phyloP scores from a whole-genome alignment of 2,797 vertebrate genomes.

The Chiloscyllium punctatum region DNA sequence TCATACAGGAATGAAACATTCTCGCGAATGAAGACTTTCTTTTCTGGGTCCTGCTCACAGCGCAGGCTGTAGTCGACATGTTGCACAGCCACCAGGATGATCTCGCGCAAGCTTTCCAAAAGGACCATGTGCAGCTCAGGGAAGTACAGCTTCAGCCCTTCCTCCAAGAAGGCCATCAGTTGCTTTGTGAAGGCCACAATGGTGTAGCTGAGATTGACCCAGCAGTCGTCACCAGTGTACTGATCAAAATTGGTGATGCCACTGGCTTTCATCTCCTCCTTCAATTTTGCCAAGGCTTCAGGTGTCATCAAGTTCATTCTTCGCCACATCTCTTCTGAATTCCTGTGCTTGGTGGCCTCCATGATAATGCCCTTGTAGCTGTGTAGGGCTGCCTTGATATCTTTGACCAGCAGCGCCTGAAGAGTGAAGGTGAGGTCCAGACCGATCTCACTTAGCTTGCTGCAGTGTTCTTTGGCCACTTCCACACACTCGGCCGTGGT shows the following conservation, averaged over 20 bases:
- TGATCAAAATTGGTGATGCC: slow-evolving; percentile 79
- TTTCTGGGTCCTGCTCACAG: slow-evolving; percentile 91
- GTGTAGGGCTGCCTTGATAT: slow-evolving; percentile 81
- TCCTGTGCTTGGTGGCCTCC: slow-evolving; percentile 93
- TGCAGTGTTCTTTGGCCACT: slow-evolving; percentile 92
- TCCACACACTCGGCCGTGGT: slow-evolving; percentile 92
- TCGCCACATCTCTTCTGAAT: slow-evolving; percentile 98
- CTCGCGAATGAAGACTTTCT: slow-evolving; percentile 85
- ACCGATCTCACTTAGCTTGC: slow-evolving; percentile 87
- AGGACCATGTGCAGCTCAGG: slow-evolving; percentile 96
- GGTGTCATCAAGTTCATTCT: slow-evolving; percentile 98
- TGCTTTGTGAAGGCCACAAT: slow-evolving; percentile 98
- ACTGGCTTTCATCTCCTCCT: slow-evolving; percentile 86
- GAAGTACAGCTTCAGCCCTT: slow-evolving; percentile 90
- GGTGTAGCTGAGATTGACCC: slow-evolving; percentile 97
- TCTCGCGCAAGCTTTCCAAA: slow-evolving; percentile 87
- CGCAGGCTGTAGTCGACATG: slow-evolving; percentile 96
- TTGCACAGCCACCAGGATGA: slow-evolving; percentile 89
- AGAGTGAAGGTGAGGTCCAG: slow-evolving; percentile 93
- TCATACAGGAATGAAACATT: slow-evolving; percentile 93
- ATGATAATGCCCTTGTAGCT: slow-evolving; percentile 96
- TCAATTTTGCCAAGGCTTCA: slow-evolving; percentile 82
- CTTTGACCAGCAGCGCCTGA: slow-evolving; percentile 84
- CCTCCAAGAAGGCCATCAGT: slow-evolving; percentile 93
- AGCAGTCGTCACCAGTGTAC: slow-evolving; percentile 93